Conservation (phyloP, 2,113 vertebrate species). For the Ictidomys tridecemlineatus region DNA sequence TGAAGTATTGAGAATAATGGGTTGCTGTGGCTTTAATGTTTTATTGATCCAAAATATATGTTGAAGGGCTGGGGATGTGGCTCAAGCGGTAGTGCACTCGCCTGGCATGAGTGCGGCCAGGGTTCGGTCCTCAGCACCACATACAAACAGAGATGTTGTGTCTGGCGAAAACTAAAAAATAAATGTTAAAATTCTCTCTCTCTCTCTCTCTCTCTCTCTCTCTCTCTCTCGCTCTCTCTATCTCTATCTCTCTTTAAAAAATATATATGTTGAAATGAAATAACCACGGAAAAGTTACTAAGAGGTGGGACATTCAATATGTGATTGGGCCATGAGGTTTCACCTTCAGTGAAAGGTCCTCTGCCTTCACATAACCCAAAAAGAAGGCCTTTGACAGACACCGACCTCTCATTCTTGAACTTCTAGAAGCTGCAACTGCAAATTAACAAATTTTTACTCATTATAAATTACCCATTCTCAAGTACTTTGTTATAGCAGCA, state of each 20-base stretch:
- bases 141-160: too few species aligned
- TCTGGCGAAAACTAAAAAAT: too few species aligned
- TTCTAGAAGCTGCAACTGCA: not conserved
- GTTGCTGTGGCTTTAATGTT: not conserved
- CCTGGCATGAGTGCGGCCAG: too few species aligned
- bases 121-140: too few species aligned
- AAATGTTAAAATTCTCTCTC: too few species aligned
- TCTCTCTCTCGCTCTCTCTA: too few species aligned
- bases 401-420: not conserved
- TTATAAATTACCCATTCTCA: not conserved
- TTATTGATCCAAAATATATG: not conserved
- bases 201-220: too few species aligned
- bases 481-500: not conserved
- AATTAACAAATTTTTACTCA: not conserved
- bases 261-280: not conserved
- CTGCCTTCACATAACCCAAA: not conserved
- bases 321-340: not conserved
- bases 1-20: not conserved
- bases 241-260: too few species aligned
- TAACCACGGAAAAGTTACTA: not conserved
- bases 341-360: fast-evolving
- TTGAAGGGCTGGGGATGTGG: not conserved
- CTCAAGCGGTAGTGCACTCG: too few species aligned
- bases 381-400: not conserved
- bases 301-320: not conserved